Conservation (phyloP, 2,888 invertebrate species). For the Conistra vaccinii region DNA sequence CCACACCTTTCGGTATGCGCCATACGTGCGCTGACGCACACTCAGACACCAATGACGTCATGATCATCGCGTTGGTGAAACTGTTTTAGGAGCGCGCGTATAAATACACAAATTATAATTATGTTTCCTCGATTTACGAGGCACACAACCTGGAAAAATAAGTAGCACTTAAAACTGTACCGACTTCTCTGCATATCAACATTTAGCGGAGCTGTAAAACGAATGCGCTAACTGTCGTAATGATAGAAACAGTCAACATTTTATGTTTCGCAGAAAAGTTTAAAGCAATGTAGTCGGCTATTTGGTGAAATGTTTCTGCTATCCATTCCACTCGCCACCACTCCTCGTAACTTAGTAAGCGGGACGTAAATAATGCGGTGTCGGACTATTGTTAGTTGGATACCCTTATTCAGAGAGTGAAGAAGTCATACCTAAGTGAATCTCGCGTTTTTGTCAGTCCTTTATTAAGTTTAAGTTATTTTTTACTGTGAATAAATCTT, state of each 20-base stretch:
- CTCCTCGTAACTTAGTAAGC: constrained; percentile 55
- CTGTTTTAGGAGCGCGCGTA: constrained; percentile 40
- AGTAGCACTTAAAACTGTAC: constrained; percentile 21
- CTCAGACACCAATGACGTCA: constrained; percentile 55
- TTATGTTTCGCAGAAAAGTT: constrained; percentile 43
- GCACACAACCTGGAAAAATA: constrained; percentile 30
- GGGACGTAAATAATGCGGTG: constrained; percentile 54
- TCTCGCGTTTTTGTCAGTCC: constrained; percentile 2
- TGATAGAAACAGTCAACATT: constrained; percentile 43
- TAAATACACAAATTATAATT: constrained; percentile 50
- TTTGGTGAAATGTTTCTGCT: constrained; percentile 44
- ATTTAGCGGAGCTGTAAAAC: constrained; percentile 34
- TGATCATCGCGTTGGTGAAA: constrained; percentile 49
- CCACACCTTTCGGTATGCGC: constrained; percentile 50
- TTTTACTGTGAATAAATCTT: not conserved
- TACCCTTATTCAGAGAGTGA: constrained; percentile 62
- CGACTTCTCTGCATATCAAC: constrained; percentile 5
- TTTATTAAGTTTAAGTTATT: not conserved
- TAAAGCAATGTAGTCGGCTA: constrained; percentile 26
- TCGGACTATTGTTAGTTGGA: constrained; percentile 62
- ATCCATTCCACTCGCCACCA: constrained; percentile 62
- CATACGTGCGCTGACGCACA: constrained; percentile 46
- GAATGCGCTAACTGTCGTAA: constrained; percentile 31
- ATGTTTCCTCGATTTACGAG: constrained; percentile 37
- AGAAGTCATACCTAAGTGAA: constrained; percentile 44